Conservation (phyloP, 2,888 invertebrate species). For the Cryptus armator region DNA sequence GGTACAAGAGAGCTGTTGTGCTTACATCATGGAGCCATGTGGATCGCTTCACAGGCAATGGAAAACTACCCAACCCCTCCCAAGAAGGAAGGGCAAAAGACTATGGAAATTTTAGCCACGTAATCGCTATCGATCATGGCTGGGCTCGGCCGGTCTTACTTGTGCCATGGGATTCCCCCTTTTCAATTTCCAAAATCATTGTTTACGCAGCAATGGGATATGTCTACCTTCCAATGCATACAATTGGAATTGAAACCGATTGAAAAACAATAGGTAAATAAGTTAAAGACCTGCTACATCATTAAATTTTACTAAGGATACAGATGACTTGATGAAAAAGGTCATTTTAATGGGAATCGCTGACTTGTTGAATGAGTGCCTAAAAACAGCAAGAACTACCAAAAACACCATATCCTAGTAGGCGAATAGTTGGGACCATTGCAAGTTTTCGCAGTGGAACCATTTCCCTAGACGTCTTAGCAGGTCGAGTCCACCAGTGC, state of each 20-base stretch:
- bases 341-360: too few species aligned
- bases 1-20: slow-evolving; percentile 31
- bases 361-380: too few species aligned
- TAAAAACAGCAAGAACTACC: too few species aligned
- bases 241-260: background rate
- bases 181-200: slow-evolving; percentile 34
- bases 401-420: too few species aligned
- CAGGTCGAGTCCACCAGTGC: too few species aligned
- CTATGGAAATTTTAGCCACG: slow-evolving; percentile 59
- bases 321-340: too few species aligned
- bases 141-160: slow-evolving; percentile 4
- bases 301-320: too few species aligned
- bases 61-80: background rate
- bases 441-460: too few species aligned
- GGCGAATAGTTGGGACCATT: too few species aligned
- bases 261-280: background rate
- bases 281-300: background rate
- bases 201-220: background rate
- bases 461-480: too few species aligned
- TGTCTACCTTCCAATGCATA: background rate
- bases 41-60: slow-evolving; percentile 45
- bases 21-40: slow-evolving; percentile 57
- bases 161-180: background rate
- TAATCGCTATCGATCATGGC: slow-evolving; percentile 57
- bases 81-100: slow-evolving; percentile 1